Percentiles rank a stretch among this genome's conserved stretches.
These are phyloP conservation scores for Agonopterix arenella DNA, from an alignment of 2,888 invertebrate genomes.

Conservation along the genomic window DNA sequence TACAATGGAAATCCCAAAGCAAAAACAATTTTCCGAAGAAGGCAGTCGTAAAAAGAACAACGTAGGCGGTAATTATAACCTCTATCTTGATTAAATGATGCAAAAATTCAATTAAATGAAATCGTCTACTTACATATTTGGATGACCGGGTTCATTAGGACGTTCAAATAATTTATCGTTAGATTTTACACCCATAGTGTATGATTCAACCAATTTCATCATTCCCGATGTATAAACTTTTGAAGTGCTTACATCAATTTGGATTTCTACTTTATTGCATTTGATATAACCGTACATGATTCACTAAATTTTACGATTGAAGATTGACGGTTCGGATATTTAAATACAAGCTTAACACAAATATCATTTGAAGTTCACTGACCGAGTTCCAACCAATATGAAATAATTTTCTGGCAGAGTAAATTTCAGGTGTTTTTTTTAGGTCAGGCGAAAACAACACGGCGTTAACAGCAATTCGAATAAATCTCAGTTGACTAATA, in stretches of 20 bases:
- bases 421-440: slow-evolving; percentile 4
- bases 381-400: slow-evolving; percentile 30
- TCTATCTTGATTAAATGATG: slow-evolving; percentile 12
- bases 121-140: slow-evolving; percentile 13
- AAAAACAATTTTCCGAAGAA: slow-evolving; percentile 15
- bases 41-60: slow-evolving; percentile 10
- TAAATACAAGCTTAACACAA: slow-evolving; percentile 12
- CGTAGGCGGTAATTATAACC: slow-evolving; percentile 39
- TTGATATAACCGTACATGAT: slow-evolving; percentile 25
- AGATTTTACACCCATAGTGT: neutral
- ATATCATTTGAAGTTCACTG: slow-evolving; percentile 33
- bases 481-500: slow-evolving; percentile 33
- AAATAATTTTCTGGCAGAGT: neutral
- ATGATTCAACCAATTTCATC: neutral
- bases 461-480: slow-evolving; percentile 24
- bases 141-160: slow-evolving; percentile 3
- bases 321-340: slow-evolving; percentile 32
- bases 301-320: slow-evolving; percentile 29
- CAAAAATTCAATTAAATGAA: slow-evolving; percentile 11
- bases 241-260: neutral
- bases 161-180: neutral
- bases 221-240: neutral
- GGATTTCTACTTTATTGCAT: slow-evolving; percentile 6
- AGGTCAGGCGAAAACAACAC: slow-evolving; percentile 3
- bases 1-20: slow-evolving; percentile 13